Conservation (phyloP, 30 jellyfish, hydroid and myxozoan species). For the Hydra vulgaris region DNA sequence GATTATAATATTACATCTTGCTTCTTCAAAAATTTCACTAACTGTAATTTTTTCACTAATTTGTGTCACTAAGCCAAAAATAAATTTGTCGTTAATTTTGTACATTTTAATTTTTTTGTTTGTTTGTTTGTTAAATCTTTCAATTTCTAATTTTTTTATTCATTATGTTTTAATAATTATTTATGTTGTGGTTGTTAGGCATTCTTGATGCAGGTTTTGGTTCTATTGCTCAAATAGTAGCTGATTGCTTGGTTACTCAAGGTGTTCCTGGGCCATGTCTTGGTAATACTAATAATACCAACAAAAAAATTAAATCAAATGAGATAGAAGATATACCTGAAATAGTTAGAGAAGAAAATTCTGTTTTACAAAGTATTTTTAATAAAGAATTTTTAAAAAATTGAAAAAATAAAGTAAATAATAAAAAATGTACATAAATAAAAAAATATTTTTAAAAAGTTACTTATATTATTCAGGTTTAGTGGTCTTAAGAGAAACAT, state of each 20-base stretch:
- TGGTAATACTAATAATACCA: slow-evolving; percentile 19
- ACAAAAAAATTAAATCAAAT: not conserved
- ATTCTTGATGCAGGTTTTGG: slow-evolving; percentile 55
- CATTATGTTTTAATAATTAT: not conserved
- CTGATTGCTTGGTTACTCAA: slow-evolving; percentile 69
- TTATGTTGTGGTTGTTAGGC: slow-evolving; percentile 18
- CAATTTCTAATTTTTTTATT: not conserved
- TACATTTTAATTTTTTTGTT: too few species aligned
- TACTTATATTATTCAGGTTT: slow-evolving; percentile 32
- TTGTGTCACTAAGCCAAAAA: too few species aligned
- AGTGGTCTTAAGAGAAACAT: slow-evolving; percentile 37
- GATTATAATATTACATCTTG: too few species aligned
- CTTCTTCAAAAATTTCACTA: too few species aligned
- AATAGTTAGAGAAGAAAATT: not conserved
- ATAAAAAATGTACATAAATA: too few species aligned
- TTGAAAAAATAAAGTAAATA: too few species aligned
- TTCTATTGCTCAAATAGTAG: slow-evolving; percentile 62
- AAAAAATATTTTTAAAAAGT: too few species aligned
- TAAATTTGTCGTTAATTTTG: too few species aligned
- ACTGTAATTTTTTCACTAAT: too few species aligned
- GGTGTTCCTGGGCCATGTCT: slow-evolving; percentile 94
- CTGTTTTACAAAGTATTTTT: slow-evolving; percentile 2
- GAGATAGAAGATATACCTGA: slow-evolving; percentile 32
- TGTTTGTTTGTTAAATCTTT: too few species aligned
- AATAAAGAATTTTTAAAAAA: too few species aligned